Conservation (phyloP, 2,888 invertebrate species). For the Heterodera filipjevi region DNA sequence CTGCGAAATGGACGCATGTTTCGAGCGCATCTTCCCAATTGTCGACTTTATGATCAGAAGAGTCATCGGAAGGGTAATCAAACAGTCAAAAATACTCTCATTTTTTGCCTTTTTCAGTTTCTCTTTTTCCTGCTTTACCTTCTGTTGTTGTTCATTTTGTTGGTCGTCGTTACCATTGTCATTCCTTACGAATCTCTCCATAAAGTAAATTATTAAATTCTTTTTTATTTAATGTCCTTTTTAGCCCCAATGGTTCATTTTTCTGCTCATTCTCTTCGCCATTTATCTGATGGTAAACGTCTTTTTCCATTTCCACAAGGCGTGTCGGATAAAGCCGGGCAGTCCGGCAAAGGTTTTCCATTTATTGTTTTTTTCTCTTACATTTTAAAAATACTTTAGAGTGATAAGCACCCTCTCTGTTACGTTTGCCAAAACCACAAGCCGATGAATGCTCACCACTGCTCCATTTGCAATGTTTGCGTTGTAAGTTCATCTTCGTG, state of each 20-base stretch:
- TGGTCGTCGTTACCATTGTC: constrained; percentile 39
- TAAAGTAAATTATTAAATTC: constrained; percentile 23
- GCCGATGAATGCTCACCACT: constrained; percentile 43
- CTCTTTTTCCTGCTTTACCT: constrained; percentile 42
- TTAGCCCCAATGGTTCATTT: neutral
- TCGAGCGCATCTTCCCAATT: constrained; percentile 29
- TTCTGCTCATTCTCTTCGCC: constrained; percentile 30
- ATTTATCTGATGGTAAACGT: constrained; percentile 41
- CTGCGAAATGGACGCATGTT: neutral
- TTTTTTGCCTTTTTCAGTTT: constrained; percentile 38
- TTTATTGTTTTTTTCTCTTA: neutral
- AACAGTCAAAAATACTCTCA: neutral
- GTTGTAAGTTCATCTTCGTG: constrained; percentile 31
- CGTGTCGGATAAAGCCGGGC: constrained; percentile 41
- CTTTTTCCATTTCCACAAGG: constrained; percentile 43
- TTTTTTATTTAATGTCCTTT: neutral
- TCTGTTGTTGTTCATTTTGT: constrained; percentile 39
- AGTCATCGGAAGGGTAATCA: constrained; percentile 40
- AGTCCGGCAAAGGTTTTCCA: constrained; percentile 36
- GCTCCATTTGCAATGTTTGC: constrained; percentile 43
- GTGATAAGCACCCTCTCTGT: constrained; percentile 36
- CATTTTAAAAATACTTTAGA: constrained; percentile 34
- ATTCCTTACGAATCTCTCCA: constrained; percentile 44
- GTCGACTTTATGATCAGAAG: constrained; percentile 42
- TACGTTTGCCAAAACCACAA: constrained; percentile 43